Base-by-base conservation (phyloP, 2,113 vertebrate genomes). In the Calyptomena viridis region DNA sequence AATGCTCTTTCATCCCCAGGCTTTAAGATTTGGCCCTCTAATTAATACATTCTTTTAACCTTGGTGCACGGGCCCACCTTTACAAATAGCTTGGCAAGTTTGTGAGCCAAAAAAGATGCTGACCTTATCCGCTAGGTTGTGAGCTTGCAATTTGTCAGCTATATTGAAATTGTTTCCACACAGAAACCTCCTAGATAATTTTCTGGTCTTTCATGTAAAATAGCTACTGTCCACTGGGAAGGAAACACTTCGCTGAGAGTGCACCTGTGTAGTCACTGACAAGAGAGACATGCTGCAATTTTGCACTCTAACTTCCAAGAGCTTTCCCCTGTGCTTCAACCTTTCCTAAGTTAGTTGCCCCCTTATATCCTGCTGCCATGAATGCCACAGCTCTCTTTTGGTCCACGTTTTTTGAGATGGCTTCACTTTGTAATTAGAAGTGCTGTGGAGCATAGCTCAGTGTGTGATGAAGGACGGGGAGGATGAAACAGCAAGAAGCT, bases 11-110 rank as follows among this genome's bases (percentile, higher is more conserved):
- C 31, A 1, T 92, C 56, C 68, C 10, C 27, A 44, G 20, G 49
- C 35, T 72, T 92, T 35, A 81, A 84, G 76, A 76, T 75, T 86
- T 14, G 0, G n/a, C 64, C 69, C 35, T 84, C 44, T 81, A 89
- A 86, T 87, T 83, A 84, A 78, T 50, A 44, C 24, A 69, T 77
- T 39, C 67, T 60, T 90, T 93, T 95, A 96, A 79, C 84, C 74
- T 93, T 33, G 59, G 8, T 37, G 40, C 40, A 47, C 47, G 35
- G 62, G 27, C 74, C 31, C 66, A 78, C 69, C 60, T 96, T 93
- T 89, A 72, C 78, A 91, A 95, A 91, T 30, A 95, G 44, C 35
- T 93, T 91, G 95, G 84, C 84, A 93, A 94, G 52, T 50, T 14
- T 59, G 37, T 56, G 74, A 95, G 87, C 81, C 87, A 91, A 89